A percentile compares a stretch with the other conserved stretches of the same genome.
These are phyloP conservation scores for Emydoidea blandingii DNA, from an alignment of 2,797 vertebrate species.

Conservation along the genomic window DNA sequence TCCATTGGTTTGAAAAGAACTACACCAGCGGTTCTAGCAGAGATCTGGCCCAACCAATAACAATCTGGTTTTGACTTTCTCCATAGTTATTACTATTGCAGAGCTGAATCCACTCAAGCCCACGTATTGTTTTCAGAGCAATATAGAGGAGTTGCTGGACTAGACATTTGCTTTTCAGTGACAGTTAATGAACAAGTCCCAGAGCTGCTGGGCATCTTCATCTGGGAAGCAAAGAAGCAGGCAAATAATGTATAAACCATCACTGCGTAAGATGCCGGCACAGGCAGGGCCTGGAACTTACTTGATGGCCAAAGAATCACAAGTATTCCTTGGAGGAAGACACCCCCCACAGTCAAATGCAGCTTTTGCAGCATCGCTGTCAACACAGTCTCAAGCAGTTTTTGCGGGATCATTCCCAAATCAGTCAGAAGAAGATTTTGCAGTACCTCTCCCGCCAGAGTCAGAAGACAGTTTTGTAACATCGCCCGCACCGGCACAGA, in stretches of 20 bases:
- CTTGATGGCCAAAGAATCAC: background rate
- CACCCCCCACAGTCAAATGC: background rate
- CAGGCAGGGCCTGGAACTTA: background rate
- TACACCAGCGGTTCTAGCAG: background rate
- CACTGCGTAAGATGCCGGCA: background rate
- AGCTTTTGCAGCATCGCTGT: background rate
- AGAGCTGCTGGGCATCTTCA: rapidly evolving
- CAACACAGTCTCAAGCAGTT: background rate
- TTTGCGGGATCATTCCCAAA: background rate
- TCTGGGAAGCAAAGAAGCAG: background rate
- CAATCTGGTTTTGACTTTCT: background rate
- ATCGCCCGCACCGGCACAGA: background rate
- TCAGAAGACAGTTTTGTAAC: background rate
- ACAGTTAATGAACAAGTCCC: rapidly evolving
- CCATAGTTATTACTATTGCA: background rate
- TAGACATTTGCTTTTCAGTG: background rate
- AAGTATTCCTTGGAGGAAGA: background rate
- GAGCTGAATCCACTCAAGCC: background rate
- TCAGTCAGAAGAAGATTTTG: background rate
- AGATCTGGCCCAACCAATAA: background rate
- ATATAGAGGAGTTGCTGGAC: background rate
- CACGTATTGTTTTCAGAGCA: conserved; percentile 4
- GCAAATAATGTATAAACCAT: background rate
- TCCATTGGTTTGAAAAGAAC: background rate
- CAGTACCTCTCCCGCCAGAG: background rate